A percentile compares a stretch with the other conserved stretches of the same genome.
Evolutionary conservation across 2,797 vertebrate genomes (phyloP).

Genomic region (Taenioides sp.): DNA sequence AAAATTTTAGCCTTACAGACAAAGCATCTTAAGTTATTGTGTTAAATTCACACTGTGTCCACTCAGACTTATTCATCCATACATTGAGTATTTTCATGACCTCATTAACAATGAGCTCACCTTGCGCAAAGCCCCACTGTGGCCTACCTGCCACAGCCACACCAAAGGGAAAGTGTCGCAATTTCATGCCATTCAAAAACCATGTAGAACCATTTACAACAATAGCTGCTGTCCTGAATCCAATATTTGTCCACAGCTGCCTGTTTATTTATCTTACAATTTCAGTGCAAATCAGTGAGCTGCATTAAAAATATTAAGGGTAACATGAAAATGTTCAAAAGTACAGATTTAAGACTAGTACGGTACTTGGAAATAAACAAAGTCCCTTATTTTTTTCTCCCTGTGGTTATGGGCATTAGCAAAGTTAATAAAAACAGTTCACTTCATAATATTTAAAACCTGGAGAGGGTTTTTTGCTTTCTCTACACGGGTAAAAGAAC

Average conservation of each 20-base stretch:
- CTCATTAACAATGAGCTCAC: neutral
- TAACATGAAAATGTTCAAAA: slow-evolving; percentile 1
- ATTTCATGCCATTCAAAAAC: neutral
- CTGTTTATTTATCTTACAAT: slow-evolving; percentile 47
- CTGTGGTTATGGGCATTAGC: no score
- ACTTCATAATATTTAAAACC: no score
- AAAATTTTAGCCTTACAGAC: neutral
- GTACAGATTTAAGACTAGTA: no score
- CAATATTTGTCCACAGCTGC: neutral
- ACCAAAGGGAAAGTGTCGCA: neutral
- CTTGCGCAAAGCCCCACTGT: slow-evolving; percentile 3
- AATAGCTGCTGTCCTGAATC: slow-evolving; percentile 24
- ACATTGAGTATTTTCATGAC: neutral
- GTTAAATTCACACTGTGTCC: slow-evolving; percentile 63
- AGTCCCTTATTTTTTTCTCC: no score
- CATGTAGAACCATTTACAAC: slow-evolving; percentile 43
- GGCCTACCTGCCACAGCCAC: neutral
- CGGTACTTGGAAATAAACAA: no score
- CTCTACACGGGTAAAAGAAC: no score
- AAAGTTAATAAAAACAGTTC: no score
- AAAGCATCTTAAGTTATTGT: neutral
- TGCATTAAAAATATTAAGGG: neutral
- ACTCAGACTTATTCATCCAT: slow-evolving; percentile 23
- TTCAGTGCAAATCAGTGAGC: slow-evolving; percentile 22
- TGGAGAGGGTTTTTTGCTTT: no score